Percentiles rank a stretch among this genome's conserved stretches.
Conservation (phyloP, 2,113 vertebrate genomes). For the Tricholaema leucomelas region DNA sequence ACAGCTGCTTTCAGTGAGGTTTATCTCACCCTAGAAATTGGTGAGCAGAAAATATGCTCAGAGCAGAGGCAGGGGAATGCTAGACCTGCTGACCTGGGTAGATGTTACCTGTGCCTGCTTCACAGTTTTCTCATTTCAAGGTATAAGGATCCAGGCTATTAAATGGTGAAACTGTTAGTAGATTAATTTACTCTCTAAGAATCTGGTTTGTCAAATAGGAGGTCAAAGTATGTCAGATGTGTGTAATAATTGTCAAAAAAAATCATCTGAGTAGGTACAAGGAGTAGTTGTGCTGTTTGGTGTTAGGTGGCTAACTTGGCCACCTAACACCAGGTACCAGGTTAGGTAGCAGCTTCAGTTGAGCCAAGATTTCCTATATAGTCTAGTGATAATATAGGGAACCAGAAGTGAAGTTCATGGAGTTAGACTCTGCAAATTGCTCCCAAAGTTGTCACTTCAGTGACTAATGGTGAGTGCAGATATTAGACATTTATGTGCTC, state of each 20-base stretch:
- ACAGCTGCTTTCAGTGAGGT: background rate
- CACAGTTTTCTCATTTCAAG: background rate
- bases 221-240: background rate
- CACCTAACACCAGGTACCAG: no score
- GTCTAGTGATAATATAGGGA: background rate
- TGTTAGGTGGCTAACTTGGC: background rate
- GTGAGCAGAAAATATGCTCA: background rate
- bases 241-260: background rate
- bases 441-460: background rate
- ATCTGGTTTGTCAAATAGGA: background rate
- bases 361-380: background rate
- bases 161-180: background rate
- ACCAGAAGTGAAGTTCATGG: background rate
- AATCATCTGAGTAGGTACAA: background rate
- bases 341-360: background rate
- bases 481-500: background rate
- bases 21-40: background rate
- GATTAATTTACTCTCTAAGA: background rate
- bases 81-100: background rate
- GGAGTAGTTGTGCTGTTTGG: background rate
- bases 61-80: background rate
- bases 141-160: background rate
- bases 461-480: background rate
- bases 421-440: background rate
- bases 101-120: background rate